A percentile compares a stretch with the other conserved stretches of the same genome.
Evolutionary conservation across 1,140 invertebrate species (phyloP).

Genomic region (Coelopa frigida): DNA sequence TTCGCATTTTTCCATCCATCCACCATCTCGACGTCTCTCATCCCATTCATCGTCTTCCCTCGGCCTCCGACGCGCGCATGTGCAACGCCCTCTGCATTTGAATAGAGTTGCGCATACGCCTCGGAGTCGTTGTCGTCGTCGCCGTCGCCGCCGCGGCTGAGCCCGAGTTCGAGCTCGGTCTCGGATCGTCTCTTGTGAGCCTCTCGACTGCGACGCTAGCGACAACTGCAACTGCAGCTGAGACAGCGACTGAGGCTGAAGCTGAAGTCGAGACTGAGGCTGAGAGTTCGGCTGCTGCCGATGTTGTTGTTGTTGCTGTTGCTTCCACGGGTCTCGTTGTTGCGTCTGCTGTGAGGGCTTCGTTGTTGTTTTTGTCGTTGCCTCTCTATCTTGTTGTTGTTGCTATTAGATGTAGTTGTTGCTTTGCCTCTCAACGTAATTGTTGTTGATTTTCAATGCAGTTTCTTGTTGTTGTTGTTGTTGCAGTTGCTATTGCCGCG

Average conservation of each 20-base stretch:
- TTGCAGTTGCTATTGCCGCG: not conserved
- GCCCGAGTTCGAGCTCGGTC: not conserved
- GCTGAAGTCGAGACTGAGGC: slow-evolving; percentile 7
- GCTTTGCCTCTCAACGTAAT: slow-evolving; percentile 17
- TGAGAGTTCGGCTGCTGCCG: too few species aligned
- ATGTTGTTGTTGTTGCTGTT: slow-evolving; percentile 29
- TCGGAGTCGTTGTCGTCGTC: too few species aligned
- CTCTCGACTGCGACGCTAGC: too few species aligned
- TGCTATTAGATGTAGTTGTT: too few species aligned
- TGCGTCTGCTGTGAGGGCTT: slow-evolving; percentile 1
- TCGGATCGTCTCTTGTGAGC: too few species aligned
- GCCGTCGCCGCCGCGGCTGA: too few species aligned
- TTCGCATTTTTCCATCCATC: too few species aligned
- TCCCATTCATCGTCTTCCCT: not conserved
- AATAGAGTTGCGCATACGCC: slow-evolving; percentile 42
- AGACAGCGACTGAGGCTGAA: slow-evolving; percentile 12
- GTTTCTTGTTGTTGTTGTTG: slow-evolving; percentile 1
- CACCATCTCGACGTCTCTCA: not conserved
- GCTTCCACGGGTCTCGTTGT: slow-evolving; percentile 20
- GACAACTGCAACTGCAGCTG: too few species aligned
- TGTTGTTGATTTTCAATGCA: slow-evolving; percentile 25
- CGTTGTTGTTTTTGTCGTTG: slow-evolving; percentile 8
- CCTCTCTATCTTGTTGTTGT: too few species aligned
- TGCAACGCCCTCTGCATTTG: slow-evolving; percentile 43
- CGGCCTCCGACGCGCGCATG: slow-evolving; percentile 23